phyloP scores from a whole-genome alignment of 1,140 invertebrate species.

The Solen grandis region DNA sequence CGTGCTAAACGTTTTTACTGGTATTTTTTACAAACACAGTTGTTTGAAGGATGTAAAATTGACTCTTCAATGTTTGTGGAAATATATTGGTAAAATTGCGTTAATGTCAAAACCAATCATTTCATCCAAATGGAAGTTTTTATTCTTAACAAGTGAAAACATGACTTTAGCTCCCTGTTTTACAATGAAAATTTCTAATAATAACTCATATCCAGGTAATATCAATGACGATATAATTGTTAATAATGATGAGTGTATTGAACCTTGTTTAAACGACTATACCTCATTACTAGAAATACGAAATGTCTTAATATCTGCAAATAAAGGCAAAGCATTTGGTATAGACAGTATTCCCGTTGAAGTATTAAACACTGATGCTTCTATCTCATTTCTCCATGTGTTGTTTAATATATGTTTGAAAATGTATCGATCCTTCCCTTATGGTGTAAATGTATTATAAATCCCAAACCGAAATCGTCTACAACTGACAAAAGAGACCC shows the following conservation, averaged over 20 bases:
- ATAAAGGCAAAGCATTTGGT: constrained; percentile 28
- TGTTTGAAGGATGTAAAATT: constrained; percentile 24
- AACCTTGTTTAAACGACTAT: background rate
- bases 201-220: background rate
- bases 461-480: constrained; percentile 21
- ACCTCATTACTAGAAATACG: too few relatives aligned
- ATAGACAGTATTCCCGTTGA: constrained; percentile 29
- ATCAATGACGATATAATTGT: constrained; percentile 13
- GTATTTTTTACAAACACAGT: constrained; percentile 27
- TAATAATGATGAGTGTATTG: too few relatives aligned
- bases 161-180: too few relatives aligned
- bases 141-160: constrained; percentile 7
- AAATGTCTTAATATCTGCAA: too few relatives aligned
- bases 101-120: background rate
- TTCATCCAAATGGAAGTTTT: constrained; percentile 22
- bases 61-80: constrained; percentile 17
- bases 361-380: constrained; percentile 9
- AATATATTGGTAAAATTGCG: constrained; percentile 6
- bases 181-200: background rate
- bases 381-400: too few relatives aligned
- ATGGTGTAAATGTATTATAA: constrained; percentile 28
- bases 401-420: constrained; percentile 35
- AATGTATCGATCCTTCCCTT: constrained; percentile 5
- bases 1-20: constrained; percentile 33
- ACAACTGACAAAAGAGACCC: too few relatives aligned